A percentile compares a stretch with the other conserved stretches of the same genome.
phyloP scores from a whole-genome alignment of 2,113 vertebrate genomes.

The Phalacrocorax carbo region DNA sequence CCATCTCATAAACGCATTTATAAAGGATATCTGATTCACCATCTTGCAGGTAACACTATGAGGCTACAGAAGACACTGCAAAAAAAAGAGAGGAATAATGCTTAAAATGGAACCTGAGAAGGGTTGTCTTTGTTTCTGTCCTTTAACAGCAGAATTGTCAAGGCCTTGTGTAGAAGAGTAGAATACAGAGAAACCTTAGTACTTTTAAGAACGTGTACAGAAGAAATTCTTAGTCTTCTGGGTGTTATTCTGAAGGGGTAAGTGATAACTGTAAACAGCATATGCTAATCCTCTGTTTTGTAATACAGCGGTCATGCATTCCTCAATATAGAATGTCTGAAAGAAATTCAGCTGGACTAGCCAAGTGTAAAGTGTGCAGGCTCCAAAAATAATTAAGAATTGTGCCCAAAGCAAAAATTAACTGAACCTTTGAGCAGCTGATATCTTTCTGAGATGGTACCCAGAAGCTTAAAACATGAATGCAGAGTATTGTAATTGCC shows the following conservation, averaged over 20 bases:
- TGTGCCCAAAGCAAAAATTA: not conserved
- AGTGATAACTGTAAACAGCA: not conserved
- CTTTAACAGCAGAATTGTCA: not conserved
- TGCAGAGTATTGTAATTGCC: not conserved
- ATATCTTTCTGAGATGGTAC: not conserved
- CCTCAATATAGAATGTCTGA: not conserved
- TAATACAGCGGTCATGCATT: not conserved
- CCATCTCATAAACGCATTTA: not conserved
- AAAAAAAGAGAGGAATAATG: not conserved
- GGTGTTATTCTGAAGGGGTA: not conserved
- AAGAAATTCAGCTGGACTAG: not conserved
- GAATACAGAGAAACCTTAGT: not conserved
- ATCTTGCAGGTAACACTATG: not conserved
- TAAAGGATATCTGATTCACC: not conserved
- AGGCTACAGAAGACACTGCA: not conserved
- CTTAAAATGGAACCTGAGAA: not conserved
- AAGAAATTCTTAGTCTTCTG: not conserved
- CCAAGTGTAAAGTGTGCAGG: not conserved
- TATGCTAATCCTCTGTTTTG: not conserved
- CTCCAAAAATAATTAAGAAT: not conserved
- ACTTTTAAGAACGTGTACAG: not conserved
- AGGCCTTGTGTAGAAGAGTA: not conserved
- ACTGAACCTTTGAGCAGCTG: not conserved
- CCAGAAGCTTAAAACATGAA: not conserved
- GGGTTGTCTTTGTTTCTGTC: not conserved